phyloP scores from a whole-genome alignment of 2,888 invertebrate genomes.

The Altica lythri region DNA sequence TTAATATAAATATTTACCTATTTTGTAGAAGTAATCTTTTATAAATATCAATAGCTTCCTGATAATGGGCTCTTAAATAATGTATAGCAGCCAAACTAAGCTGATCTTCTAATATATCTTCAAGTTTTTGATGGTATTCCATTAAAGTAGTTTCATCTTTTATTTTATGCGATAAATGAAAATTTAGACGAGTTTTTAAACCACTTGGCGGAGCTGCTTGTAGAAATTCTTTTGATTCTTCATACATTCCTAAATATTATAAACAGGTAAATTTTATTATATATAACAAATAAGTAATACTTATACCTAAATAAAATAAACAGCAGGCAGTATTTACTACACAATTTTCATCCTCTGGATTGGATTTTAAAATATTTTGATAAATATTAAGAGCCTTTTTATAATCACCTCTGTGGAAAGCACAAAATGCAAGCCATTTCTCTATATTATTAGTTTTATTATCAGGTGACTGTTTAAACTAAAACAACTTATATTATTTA shows the following conservation, averaged over 20 bases:
- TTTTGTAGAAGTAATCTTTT: slow-evolving; percentile 90
- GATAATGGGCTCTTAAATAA: slow-evolving; percentile 94
- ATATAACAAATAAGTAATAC: not conserved
- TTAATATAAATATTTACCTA: no score
- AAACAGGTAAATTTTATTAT: not conserved
- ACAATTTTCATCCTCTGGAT: slow-evolving; percentile 66
- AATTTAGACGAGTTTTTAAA: slow-evolving; percentile 75
- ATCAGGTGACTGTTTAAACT: slow-evolving; percentile 64
- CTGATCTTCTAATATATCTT: slow-evolving; percentile 92
- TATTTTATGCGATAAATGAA: slow-evolving; percentile 93
- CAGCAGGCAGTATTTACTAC: slow-evolving; percentile 88
- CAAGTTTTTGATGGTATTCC: slow-evolving; percentile 81
- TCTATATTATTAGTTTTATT: slow-evolving; percentile 61
- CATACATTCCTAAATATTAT: slow-evolving; percentile 67
- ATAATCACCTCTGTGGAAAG: slow-evolving; percentile 95
- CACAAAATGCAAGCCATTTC: slow-evolving; percentile 93
- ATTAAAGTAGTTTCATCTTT: slow-evolving; percentile 84
- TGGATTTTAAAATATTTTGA: slow-evolving; percentile 61
- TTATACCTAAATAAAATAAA: slow-evolving; percentile 86
- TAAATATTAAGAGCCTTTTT: slow-evolving; percentile 78
- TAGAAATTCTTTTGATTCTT: slow-evolving; percentile 70
- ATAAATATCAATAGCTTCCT: slow-evolving; percentile 98
- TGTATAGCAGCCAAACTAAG: slow-evolving; percentile 95
- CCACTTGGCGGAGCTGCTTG: slow-evolving; percentile 66
- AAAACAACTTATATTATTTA: slow-evolving; percentile 33